These are phyloP conservation scores for Pangasianodon gigas DNA, from an alignment of 2,113 vertebrate genomes.

Conservation along the genomic window DNA sequence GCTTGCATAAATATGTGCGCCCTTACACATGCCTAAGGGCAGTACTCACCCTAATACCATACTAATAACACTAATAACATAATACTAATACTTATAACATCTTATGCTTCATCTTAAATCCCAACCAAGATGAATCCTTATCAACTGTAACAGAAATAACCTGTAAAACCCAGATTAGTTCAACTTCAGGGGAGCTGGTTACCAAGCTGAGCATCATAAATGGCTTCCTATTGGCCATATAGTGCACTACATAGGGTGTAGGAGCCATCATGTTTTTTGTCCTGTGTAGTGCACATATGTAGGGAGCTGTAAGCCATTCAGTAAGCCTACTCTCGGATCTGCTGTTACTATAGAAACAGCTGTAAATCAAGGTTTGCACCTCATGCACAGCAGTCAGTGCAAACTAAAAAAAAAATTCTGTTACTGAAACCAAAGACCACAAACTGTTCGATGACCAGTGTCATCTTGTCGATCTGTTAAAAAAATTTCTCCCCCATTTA, in stretches of 20 bases:
- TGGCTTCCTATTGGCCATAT: neutral
- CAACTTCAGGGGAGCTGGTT: neutral
- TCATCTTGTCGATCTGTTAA: neutral
- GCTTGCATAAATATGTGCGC: neutral
- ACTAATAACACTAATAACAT: neutral
- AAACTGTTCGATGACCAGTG: neutral
- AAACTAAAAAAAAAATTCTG: neutral
- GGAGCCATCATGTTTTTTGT: neutral
- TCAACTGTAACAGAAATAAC: neutral
- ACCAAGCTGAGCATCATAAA: neutral
- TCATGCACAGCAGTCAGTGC: neutral
- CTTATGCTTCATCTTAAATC: neutral
- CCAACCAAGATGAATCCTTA: too few species aligned
- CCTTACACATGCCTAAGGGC: neutral
- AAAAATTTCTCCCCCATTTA: neutral
- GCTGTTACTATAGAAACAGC: slow-evolving; percentile 17
- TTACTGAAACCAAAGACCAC: neutral
- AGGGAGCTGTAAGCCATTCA: neutral
- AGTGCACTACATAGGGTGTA: neutral
- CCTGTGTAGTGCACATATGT: neutral
- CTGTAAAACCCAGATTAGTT: neutral
- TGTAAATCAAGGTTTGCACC: neutral
- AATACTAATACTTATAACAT: neutral
- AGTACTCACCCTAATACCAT: neutral
- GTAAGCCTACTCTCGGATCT: neutral